phyloP scores from a whole-genome alignment of 1,140 invertebrate species.

The Drosophila quadrilineata region DNA sequence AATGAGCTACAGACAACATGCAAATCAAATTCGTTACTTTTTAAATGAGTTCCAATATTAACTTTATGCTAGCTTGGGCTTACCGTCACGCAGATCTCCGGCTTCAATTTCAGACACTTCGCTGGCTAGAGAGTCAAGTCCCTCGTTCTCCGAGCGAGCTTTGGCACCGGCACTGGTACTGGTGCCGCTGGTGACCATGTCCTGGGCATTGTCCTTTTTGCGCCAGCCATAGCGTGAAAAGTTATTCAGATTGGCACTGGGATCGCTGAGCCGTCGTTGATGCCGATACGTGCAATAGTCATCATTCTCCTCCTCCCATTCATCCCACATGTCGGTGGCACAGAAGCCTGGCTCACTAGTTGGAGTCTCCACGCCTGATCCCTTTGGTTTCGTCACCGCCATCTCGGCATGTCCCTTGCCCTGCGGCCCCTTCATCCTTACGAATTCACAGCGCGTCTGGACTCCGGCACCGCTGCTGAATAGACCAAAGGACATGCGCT shows the following conservation, averaged over 20 bases:
- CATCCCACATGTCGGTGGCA: constrained; percentile 92
- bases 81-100: constrained; percentile 95
- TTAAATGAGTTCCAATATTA: background rate
- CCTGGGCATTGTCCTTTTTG: constrained; percentile 83
- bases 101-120: constrained; percentile 95
- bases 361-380: constrained; percentile 95
- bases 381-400: constrained; percentile 96
- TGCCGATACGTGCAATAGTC: constrained; percentile 90
- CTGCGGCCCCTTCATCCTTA: constrained; percentile 97
- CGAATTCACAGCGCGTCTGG: constrained; percentile 96
- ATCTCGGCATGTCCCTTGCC: constrained; percentile 99
- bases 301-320: constrained; percentile 93
- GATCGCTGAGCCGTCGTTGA: constrained; percentile 95
- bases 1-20: constrained; percentile 12
- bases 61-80: constrained; percentile 46
- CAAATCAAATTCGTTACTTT: constrained; percentile 2
- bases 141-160: constrained; percentile 95
- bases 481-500: constrained; percentile 96
- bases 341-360: constrained; percentile 95
- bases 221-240: constrained; percentile 92
- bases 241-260: constrained; percentile 95
- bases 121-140: constrained; percentile 90
- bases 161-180: constrained; percentile 82
- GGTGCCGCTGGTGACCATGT: constrained; percentile 80
- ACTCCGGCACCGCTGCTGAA: constrained; percentile 87